Percentiles rank a stretch among this genome's conserved stretches.
phyloP scores from a whole-genome alignment of 2,113 vertebrate genomes.

The Astur gentilis region DNA sequence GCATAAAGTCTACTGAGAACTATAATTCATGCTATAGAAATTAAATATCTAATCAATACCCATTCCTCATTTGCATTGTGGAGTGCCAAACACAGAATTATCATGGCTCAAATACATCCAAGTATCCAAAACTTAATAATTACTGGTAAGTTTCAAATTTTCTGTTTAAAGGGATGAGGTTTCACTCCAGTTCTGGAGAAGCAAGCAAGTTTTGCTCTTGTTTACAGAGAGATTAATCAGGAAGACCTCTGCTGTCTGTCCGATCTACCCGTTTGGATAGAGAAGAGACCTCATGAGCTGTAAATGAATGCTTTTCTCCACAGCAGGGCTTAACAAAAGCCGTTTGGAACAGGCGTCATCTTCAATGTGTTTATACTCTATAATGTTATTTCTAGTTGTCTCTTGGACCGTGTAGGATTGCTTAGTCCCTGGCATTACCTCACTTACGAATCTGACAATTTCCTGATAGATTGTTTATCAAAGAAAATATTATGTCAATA shows the following conservation, averaged over 20 bases:
- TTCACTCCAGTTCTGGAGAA: background rate
- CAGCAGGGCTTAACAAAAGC: background rate
- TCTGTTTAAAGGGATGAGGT: background rate
- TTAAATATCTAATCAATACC: background rate
- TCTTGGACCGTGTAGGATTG: background rate
- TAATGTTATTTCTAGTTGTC: background rate
- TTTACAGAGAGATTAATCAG: background rate
- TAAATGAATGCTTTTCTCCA: background rate
- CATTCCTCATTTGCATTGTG: background rate
- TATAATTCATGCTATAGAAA: background rate
- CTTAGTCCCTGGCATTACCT: background rate
- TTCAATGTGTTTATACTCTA: background rate
- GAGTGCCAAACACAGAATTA: background rate
- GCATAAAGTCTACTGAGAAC: background rate
- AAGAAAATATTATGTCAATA: conserved; percentile 47
- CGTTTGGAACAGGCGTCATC: background rate
- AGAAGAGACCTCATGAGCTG: background rate
- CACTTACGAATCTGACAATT: conserved; percentile 15
- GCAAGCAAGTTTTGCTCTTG: background rate
- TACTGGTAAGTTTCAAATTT: background rate
- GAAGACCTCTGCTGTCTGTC: background rate
- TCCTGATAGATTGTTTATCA: conserved; percentile 29
- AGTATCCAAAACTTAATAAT: background rate
- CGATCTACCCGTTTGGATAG: background rate
- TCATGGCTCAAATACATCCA: background rate